A percentile compares a stretch with the other conserved stretches of the same genome.
Conservation (phyloP, 2,113 vertebrate species). For the Thomomys bottae region DNA sequence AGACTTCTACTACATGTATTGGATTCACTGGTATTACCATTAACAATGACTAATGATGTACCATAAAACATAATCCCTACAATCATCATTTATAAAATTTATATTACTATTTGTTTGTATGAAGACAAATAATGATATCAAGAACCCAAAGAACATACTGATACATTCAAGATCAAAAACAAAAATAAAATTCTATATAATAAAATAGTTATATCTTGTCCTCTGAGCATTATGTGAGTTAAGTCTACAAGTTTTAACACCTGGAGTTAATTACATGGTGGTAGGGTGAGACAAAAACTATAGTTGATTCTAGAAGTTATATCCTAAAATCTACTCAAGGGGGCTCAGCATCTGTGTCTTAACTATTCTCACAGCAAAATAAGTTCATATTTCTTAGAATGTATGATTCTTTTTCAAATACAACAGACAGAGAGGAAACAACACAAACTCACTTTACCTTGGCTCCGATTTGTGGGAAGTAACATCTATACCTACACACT, state of each 20-base stretch:
- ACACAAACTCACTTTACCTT: neutral
- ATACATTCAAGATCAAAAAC: neutral
- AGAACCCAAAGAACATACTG: neutral
- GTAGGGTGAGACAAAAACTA: neutral
- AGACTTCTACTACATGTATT: too few species aligned
- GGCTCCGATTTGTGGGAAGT: neutral
- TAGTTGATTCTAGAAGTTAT: neutral
- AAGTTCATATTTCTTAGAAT: neutral
- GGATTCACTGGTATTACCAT: too few species aligned
- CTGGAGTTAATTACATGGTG: neutral
- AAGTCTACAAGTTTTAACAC: neutral
- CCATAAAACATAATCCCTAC: too few species aligned
- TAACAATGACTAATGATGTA: too few species aligned
- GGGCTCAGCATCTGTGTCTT: neutral
- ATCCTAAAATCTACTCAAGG: neutral
- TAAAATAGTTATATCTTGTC: neutral
- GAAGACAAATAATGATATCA: too few species aligned
- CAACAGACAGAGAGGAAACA: neutral
- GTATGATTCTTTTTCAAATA: neutral
- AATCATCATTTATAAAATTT: too few species aligned
- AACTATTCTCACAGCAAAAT: constrained; percentile 23
- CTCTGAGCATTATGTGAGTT: neutral
- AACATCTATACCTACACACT: neutral
- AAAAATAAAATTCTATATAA: neutral
- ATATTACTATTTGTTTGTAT: too few species aligned